Conservation (phyloP, 2,888 invertebrate genomes). For the Ommatoiulus sabulosus region DNA sequence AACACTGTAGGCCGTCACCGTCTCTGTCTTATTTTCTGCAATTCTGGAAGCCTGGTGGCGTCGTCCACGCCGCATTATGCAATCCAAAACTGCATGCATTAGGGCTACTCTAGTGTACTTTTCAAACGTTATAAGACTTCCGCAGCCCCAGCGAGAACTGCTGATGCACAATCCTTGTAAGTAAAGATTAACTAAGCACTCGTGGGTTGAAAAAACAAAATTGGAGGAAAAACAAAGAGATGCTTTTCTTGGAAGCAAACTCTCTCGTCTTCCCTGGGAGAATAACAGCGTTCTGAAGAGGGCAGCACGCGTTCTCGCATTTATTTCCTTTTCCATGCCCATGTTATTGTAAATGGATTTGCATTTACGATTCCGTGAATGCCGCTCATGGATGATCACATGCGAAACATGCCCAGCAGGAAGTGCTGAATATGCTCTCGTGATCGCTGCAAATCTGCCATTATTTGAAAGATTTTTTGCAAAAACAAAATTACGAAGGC, state of each 20-base stretch:
- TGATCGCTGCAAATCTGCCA: not conserved
- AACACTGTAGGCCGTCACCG: slow-evolving; percentile 14
- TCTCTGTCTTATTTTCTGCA: not conserved
- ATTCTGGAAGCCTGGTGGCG: not conserved
- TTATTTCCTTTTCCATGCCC: slow-evolving; percentile 31
- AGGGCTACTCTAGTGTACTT: not conserved
- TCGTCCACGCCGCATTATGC: not conserved
- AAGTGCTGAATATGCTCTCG: not conserved
- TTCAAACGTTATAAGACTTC: not conserved
- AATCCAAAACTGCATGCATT: not conserved
- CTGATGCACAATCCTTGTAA: slow-evolving; percentile 36
- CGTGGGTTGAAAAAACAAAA: slow-evolving; percentile 2
- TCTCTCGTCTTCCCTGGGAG: not conserved
- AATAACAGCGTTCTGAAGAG: not conserved
- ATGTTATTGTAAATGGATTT: slow-evolving; percentile 32
- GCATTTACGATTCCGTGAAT: not conserved
- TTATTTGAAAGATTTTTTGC: not conserved
- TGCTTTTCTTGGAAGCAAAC: slow-evolving; percentile 16
- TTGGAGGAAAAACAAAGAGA: not conserved
- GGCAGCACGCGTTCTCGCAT: not conserved
- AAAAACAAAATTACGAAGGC: slow-evolving; percentile 8
- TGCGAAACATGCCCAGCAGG: not conserved
- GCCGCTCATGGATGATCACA: not conserved
- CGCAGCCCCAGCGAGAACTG: not conserved
- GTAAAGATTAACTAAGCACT: slow-evolving; percentile 31